Percentiles rank a stretch among this genome's conserved stretches.
Evolutionary conservation across 1,140 invertebrate species (phyloP).

Genomic region (Antheraea mylitta): DNA sequence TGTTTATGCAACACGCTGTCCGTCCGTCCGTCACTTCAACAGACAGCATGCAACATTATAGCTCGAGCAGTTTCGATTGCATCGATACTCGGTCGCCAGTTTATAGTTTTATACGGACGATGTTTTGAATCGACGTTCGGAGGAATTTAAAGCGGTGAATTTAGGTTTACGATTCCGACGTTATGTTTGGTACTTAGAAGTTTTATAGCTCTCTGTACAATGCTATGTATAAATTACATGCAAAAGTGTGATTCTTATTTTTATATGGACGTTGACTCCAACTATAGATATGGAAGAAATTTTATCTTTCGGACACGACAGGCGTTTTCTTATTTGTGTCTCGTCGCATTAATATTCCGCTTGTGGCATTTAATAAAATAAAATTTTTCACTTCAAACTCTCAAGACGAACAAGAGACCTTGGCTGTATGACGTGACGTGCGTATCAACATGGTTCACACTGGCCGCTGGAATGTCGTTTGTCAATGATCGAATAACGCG

Average conservation of each 20-base stretch:
- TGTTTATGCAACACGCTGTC: slow-evolving; percentile 65
- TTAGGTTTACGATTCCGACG: background rate
- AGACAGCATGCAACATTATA: slow-evolving; percentile 40
- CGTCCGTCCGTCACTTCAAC: slow-evolving; percentile 54
- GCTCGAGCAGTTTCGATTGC: slow-evolving; percentile 9
- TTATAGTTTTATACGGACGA: background rate
- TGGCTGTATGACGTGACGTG: slow-evolving; percentile 59
- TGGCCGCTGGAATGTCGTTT: slow-evolving; percentile 71
- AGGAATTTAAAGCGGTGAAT: slow-evolving; percentile 1
- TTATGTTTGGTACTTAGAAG: background rate
- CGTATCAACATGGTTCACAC: slow-evolving; percentile 59
- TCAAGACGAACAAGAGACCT: slow-evolving; percentile 57
- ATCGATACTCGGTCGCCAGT: slow-evolving; percentile 9
- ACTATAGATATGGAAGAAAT: background rate
- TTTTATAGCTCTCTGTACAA: slow-evolving; percentile 2
- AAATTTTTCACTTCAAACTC: slow-evolving; percentile 30
- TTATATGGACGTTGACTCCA: background rate
- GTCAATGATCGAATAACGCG: slow-evolving; percentile 68
- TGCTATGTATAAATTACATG: background rate
- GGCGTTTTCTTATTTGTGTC: background rate
- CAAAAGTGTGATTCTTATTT: background rate
- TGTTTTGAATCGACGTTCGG: background rate
- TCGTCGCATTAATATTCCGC: slow-evolving; percentile 26
- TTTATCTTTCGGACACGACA: background rate
- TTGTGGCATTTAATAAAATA: slow-evolving; percentile 32